Evolutionary conservation across 1,140 invertebrate species (phyloP).

Genomic region (Aphis gossypii): DNA sequence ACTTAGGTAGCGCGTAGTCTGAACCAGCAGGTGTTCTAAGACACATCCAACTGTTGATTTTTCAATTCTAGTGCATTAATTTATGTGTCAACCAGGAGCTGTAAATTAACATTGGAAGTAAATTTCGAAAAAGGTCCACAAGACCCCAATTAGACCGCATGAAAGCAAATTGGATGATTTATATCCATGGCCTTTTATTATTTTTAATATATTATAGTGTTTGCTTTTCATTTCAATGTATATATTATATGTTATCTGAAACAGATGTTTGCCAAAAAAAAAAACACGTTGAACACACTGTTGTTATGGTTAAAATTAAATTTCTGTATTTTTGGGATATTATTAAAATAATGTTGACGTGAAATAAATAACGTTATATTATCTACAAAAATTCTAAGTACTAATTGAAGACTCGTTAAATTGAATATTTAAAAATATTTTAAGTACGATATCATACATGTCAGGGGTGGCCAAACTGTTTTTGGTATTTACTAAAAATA

Average conservation of each 20-base stretch:
- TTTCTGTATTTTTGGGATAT: neutral
- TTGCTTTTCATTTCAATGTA: neutral
- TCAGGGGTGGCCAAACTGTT: too few species aligned
- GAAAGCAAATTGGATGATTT: constrained; percentile 49
- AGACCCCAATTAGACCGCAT: constrained; percentile 46
- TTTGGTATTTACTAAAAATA: too few species aligned
- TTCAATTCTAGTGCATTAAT: constrained; percentile 44
- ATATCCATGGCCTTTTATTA: constrained; percentile 23
- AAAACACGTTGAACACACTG: neutral
- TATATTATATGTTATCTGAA: neutral
- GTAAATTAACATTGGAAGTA: constrained; percentile 36
- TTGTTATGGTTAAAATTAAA: neutral
- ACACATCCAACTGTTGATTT: constrained; percentile 46
- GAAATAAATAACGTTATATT: constrained; percentile 4
- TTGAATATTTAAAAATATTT: neutral
- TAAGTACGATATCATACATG: neutral
- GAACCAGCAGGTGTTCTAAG: constrained; percentile 40
- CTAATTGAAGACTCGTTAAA: neutral
- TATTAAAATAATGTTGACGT: too few species aligned
- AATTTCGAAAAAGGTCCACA: neutral
- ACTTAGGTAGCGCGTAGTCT: neutral
- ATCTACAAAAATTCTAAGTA: neutral
- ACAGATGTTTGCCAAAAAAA: constrained; percentile 20
- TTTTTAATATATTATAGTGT: neutral
- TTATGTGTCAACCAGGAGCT: constrained; percentile 46